phyloP scores from a whole-genome alignment of 2,113 vertebrate genomes.

The Laterallus jamaicensis region DNA sequence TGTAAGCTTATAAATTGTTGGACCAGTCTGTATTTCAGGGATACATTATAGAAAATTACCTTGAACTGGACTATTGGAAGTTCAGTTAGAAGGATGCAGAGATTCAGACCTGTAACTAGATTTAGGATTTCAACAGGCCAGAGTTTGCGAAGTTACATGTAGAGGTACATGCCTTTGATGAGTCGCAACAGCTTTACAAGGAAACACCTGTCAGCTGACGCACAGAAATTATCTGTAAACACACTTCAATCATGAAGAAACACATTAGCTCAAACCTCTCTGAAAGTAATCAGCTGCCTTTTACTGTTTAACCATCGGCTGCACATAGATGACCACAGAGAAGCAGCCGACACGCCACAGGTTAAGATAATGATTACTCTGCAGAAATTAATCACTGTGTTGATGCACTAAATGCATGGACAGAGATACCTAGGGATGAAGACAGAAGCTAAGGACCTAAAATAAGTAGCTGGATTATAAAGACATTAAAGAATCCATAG shows the following conservation, averaged over 20 bases:
- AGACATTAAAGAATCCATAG: background rate
- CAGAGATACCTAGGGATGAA: background rate
- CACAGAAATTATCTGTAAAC: background rate
- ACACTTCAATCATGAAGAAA: background rate
- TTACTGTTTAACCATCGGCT: background rate
- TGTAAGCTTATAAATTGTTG: background rate
- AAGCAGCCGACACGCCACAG: background rate
- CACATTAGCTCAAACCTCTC: background rate
- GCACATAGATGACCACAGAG: background rate
- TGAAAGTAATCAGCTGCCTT: background rate
- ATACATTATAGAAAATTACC: background rate
- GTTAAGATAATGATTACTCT: background rate
- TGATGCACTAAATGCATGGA: background rate
- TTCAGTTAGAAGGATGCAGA: background rate
- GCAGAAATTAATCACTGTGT: background rate
- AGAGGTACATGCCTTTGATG: background rate
- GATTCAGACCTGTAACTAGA: background rate
- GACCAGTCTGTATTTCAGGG: background rate
- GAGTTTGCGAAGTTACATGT: background rate
- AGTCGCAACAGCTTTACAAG: background rate
- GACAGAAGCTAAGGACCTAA: background rate
- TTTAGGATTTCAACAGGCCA: background rate
- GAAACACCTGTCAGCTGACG: background rate
- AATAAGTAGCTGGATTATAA: background rate
- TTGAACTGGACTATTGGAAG: background rate